phyloP scores from a whole-genome alignment of 2,888 invertebrate genomes.

The Andrena camellia region DNA sequence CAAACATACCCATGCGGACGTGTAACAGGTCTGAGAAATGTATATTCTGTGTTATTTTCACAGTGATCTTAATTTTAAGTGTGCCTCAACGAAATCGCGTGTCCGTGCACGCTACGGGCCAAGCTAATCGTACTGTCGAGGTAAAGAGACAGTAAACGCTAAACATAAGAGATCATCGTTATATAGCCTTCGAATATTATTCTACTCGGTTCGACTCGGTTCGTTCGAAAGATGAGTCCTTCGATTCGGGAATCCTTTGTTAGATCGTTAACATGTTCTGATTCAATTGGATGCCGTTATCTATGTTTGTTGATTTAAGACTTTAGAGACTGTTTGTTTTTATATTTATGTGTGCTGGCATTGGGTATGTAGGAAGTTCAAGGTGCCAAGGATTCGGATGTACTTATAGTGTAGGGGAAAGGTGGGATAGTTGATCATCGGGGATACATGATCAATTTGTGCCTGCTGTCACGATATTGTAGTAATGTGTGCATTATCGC shows the following conservation, averaged over 20 bases:
- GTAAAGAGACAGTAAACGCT: conserved; percentile 29
- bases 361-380: conserved; percentile 29
- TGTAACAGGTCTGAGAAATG: conserved; percentile 27
- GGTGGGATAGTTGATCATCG: too few species aligned
- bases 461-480: too few species aligned
- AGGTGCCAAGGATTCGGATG: conserved; percentile 22
- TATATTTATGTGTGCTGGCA: background rate
- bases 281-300: background rate
- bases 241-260: background rate
- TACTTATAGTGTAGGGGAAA: background rate
- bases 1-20: background rate
- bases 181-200: background rate
- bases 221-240: background rate
- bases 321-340: background rate
- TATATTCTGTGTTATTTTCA: conserved; percentile 30
- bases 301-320: background rate
- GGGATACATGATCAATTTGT: too few species aligned
- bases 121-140: conserved; percentile 26
- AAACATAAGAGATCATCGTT: background rate
- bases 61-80: conserved; percentile 42
- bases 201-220: background rate
- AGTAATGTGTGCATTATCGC: too few species aligned
- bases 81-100: conserved; percentile 1
- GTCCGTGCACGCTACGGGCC: background rate
- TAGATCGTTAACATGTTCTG: background rate